Conservation (phyloP, 2,888 invertebrate genomes). For the Thecocarcelia acutangulata region DNA sequence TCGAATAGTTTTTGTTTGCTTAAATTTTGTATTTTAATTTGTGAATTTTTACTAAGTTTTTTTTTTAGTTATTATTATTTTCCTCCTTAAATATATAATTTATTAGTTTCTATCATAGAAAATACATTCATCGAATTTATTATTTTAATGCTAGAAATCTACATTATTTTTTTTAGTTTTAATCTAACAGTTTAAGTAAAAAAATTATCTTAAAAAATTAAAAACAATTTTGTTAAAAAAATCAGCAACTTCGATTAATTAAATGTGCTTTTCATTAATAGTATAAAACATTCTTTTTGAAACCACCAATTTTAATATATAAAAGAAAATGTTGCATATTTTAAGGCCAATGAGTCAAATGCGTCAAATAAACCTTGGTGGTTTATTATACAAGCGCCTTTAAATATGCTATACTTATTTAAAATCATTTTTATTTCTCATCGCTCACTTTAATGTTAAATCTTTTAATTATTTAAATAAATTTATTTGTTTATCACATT, state of each 20-base stretch:
- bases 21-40: background rate
- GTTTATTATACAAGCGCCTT: background rate
- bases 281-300: no score
- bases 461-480: background rate
- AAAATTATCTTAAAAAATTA: background rate
- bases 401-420: no score
- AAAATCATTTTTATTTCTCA: no score
- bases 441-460: background rate
- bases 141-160: slow-evolving; percentile 6
- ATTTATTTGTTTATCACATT: background rate
- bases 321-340: no score
- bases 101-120: slow-evolving; percentile 12
- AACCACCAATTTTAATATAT: no score
- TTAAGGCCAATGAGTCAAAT: no score
- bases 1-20: no score
- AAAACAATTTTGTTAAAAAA: no score
- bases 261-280: no score
- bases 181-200: background rate
- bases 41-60: background rate
- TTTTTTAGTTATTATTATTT: background rate
- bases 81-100: background rate
- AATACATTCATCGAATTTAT: slow-evolving; percentile 39
- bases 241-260: no score
- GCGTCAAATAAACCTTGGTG: no score
- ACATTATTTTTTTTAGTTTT: background rate